Evolutionary conservation across 2,888 invertebrate genomes (phyloP).

Genomic region (Zeuzera pyrina): DNA sequence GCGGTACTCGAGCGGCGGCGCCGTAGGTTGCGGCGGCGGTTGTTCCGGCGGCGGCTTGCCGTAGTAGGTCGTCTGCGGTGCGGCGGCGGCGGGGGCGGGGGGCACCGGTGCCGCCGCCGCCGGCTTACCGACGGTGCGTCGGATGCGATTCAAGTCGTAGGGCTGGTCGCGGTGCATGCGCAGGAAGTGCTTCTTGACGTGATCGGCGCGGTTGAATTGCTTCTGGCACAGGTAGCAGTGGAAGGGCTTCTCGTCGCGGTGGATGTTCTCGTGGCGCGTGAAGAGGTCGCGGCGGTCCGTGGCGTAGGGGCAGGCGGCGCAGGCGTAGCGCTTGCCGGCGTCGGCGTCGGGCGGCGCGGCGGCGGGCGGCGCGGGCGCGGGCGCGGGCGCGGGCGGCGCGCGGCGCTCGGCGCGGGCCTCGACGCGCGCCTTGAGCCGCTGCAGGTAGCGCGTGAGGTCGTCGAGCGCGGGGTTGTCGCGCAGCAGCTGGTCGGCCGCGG

Average conservation of each 20-base stretch:
- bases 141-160: conserved; percentile 88
- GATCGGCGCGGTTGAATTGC: conserved; percentile 94
- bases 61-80: conserved; percentile 34
- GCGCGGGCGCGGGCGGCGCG: conserved; percentile 20
- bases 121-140: conserved; percentile 76
- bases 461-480: conserved; percentile 83
- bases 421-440: conserved; percentile 75
- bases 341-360: conserved; percentile 13
- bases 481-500: conserved; percentile 73
- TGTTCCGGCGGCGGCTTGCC: conserved; percentile 61
- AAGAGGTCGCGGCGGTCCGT: conserved; percentile 93
- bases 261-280: conserved; percentile 94
- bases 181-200: conserved; percentile 94
- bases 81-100: conserved; percentile 5
- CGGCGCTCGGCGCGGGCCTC: conserved; percentile 22
- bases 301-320: conserved; percentile 91
- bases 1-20: conserved; percentile 13
- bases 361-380: conserved; percentile 12
- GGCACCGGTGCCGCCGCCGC: conserved; percentile 43
- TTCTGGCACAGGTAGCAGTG: conserved; percentile 94
- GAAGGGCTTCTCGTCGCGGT: conserved; percentile 94
- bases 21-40: conserved; percentile 30
- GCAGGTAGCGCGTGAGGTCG: conserved; percentile 81
- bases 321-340: conserved; percentile 82
- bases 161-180: conserved; percentile 93